Conservation (phyloP, 2,797 vertebrate species). For the Ibycter americanus region DNA sequence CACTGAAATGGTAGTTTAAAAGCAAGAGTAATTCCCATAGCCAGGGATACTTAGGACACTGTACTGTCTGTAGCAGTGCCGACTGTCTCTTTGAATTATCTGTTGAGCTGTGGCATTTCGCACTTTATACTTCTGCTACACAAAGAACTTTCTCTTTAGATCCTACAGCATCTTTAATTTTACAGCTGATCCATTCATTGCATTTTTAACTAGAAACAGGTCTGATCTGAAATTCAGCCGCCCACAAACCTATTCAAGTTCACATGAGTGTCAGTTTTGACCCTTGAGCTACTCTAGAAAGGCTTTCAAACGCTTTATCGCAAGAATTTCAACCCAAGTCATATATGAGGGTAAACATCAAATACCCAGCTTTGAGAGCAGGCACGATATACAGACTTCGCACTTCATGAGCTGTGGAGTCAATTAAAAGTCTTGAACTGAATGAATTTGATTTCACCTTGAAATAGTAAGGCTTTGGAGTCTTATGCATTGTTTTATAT, state of each 20-base stretch:
- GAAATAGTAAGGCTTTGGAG: background rate
- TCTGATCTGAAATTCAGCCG: background rate
- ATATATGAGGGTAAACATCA: fast-evolving
- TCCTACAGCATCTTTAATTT: background rate
- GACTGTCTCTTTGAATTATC: background rate
- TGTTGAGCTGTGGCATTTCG: background rate
- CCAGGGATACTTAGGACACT: background rate
- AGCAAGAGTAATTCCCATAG: background rate
- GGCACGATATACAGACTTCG: background rate
- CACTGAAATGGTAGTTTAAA: background rate
- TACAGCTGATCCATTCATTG: background rate
- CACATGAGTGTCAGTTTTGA: fast-evolving
- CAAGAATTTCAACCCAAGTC: background rate
- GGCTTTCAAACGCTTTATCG: background rate
- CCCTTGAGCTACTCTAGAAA: background rate
- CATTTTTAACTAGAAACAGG: background rate
- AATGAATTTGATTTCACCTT: background rate
- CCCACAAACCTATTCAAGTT: background rate
- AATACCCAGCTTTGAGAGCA: background rate
- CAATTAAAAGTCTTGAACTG: background rate
- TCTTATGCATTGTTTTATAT: background rate
- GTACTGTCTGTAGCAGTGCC: background rate
- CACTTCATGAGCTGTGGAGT: background rate
- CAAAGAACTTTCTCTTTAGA: background rate
- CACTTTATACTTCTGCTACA: background rate